Evolutionary conservation across 2,888 invertebrate genomes (phyloP).

Genomic region (Hydrotaea cyrtoneurina): DNA sequence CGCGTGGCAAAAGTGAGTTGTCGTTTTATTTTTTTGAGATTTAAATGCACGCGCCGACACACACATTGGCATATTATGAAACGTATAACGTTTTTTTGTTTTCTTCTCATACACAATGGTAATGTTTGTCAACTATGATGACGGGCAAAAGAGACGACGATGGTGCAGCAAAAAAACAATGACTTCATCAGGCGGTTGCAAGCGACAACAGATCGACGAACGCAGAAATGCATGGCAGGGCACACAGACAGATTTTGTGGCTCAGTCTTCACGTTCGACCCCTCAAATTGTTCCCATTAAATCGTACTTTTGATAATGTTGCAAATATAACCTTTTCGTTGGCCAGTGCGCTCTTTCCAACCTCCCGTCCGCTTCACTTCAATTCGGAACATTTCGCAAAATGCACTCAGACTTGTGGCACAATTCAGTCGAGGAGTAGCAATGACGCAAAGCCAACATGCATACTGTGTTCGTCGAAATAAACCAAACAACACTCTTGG

Average conservation of each 20-base stretch:
- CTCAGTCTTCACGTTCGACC: not conserved
- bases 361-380: not conserved
- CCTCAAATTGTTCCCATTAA: not conserved
- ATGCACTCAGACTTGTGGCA: conserved; percentile 17
- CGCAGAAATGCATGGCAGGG: not conserved
- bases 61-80: conserved; percentile 20
- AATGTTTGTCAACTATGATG: conserved; percentile 68
- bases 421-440: not conserved
- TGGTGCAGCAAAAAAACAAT: not conserved
- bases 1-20: conserved; percentile 66
- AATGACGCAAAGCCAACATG: not conserved
- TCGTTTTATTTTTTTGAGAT: conserved; percentile 39
- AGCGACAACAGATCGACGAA: not conserved
- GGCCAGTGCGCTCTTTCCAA: not conserved
- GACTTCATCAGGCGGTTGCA: conserved; percentile 15
- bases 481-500: not conserved
- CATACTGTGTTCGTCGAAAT: not conserved
- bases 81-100: not conserved
- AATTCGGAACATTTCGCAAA: not conserved
- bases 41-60: conserved; percentile 60
- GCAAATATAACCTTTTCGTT: conserved; percentile 9
- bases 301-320: conserved; percentile 18
- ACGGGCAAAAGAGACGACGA: not conserved
- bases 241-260: not conserved
- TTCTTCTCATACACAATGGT: conserved; percentile 38